phyloP scores from a whole-genome alignment of 2,797 vertebrate species.

The Betta splendens region DNA sequence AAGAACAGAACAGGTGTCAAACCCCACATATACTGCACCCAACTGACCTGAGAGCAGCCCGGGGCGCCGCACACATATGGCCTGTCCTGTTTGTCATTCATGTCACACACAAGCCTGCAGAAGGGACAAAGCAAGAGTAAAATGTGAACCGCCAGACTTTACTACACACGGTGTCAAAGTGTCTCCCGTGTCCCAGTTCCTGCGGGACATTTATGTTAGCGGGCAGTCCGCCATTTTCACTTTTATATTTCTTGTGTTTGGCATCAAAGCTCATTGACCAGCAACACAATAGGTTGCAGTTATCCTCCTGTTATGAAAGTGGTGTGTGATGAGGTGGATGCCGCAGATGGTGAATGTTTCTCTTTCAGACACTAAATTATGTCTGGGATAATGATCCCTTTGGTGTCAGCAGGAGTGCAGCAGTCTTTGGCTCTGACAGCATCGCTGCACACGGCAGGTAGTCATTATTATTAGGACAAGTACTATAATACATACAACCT shows the following conservation, averaged over 20 bases:
- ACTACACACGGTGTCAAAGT: background rate
- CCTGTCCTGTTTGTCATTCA: conserved; percentile 98
- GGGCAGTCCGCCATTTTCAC: conserved; percentile 15
- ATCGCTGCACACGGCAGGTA: conserved; percentile 7
- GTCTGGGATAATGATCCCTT: conserved; percentile 56
- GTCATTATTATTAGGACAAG: conserved; percentile 45
- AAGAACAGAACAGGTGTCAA: too few relatives aligned
- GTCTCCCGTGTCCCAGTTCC: background rate
- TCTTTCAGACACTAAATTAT: conserved; percentile 50
- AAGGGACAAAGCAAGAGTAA: conserved; percentile 45
- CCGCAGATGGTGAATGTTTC: conserved; percentile 47
- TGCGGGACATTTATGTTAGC: conserved; percentile 18
- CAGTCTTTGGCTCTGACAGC: conserved; percentile 20
- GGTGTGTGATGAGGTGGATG: conserved; percentile 35
- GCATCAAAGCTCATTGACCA: conserved; percentile 12
- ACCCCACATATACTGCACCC: conserved; percentile 23
- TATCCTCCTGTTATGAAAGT: conserved; percentile 23
- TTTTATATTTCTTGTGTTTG: conserved; percentile 24
- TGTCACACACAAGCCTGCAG: conserved; percentile 90
- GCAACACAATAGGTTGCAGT: conserved; percentile 15
- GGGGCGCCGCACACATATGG: conserved; percentile 94
- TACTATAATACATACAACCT: conserved; percentile 11
- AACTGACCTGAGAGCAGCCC: conserved; percentile 96
- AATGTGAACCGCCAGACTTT: conserved; percentile 17
- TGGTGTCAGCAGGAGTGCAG: conserved; percentile 43